A percentile compares a stretch with the other conserved stretches of the same genome.
phyloP scores from a whole-genome alignment of 2,113 vertebrate species.

The Larimichthys crocea region DNA sequence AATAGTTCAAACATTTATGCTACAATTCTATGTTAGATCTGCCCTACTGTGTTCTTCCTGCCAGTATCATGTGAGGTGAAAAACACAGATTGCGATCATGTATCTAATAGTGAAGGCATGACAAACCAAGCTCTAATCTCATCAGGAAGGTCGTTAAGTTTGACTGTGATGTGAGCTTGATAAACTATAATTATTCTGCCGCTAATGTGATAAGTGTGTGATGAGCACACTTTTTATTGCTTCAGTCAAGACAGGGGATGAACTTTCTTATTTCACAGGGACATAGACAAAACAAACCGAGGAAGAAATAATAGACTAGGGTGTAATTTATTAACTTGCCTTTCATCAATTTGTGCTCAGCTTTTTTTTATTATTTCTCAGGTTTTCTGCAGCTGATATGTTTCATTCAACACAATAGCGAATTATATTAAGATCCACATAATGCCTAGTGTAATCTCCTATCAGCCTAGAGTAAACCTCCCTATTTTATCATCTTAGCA shows the following conservation, averaged over 20 bases:
- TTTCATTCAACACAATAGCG: neutral
- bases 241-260: conserved; percentile 50
- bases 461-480: conserved; percentile 16
- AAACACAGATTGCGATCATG: conserved; percentile 4
- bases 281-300: conserved; percentile 28
- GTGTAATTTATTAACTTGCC: neutral
- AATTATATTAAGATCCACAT: neutral
- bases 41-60: conserved; percentile 8
- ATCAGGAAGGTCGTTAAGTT: neutral
- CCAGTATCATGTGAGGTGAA: conserved; percentile 21
- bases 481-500: conserved; percentile 33
- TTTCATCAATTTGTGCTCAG: neutral
- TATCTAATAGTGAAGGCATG: conserved; percentile 13
- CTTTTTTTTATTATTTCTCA: neutral
- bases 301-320: neutral
- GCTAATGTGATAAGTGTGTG: conserved; percentile 48
- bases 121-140: conserved; percentile 12
- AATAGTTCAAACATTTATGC: conserved; percentile 50
- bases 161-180: conserved; percentile 28
- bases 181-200: conserved; percentile 58
- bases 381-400: neutral
- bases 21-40: conserved; percentile 23
- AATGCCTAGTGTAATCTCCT: neutral
- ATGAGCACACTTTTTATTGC: conserved; percentile 60
- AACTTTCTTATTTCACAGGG: conserved; percentile 42